Evolutionary conservation across 2,113 vertebrate genomes (phyloP), one percentile per base, ranked within the genome.

Genomic region (Cinclus cinclus): DNA sequence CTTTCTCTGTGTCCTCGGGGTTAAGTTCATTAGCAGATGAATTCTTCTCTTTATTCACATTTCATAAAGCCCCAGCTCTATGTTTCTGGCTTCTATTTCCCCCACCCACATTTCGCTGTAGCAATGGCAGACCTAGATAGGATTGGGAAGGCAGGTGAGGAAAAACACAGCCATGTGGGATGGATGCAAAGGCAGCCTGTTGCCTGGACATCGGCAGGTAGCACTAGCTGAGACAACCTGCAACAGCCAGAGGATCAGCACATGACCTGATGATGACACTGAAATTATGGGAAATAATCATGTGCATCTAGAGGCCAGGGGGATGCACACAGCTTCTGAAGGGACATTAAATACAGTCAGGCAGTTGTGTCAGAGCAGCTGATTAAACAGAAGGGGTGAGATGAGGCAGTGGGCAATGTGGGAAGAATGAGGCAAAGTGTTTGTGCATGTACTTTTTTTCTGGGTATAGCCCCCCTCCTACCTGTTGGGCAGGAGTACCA

Each of bases 381-480:
- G 24, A 33, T 77, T 86, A 55, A 87, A 55, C 18, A 55, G 70
- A 76, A 76, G 10, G 13, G 13, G 6, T 71, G 52, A 91, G n/a
- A 49, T 28, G 41, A 65, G 8, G 25, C 21, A 37, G 44, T 14
- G n/a, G 19, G 25, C 52, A 41, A 59, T 50, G 8, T 67, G 50
- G 30, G 31, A 25, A 68, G 20, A 64, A 50, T 14, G 33, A 60
- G 14, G 23, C 31, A 58, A 13, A 52, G 15, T 4, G 0, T 55
- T 56, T 60, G 31, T 31, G 10, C 0, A 0, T 3, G 2, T 24
- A n/a, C 5, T 5, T 35, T 83, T 76, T 69, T 55, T 33, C 35
- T 55, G 41, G 28, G 41, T 58, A 12, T 64, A 75, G 68, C 20
- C 10, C 9, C 19, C 6, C 23, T 92, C 31, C 23, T 69, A 37